Base-by-base conservation (phyloP, 2,113 vertebrate genomes). In the Cyprinodon variegatus region DNA sequence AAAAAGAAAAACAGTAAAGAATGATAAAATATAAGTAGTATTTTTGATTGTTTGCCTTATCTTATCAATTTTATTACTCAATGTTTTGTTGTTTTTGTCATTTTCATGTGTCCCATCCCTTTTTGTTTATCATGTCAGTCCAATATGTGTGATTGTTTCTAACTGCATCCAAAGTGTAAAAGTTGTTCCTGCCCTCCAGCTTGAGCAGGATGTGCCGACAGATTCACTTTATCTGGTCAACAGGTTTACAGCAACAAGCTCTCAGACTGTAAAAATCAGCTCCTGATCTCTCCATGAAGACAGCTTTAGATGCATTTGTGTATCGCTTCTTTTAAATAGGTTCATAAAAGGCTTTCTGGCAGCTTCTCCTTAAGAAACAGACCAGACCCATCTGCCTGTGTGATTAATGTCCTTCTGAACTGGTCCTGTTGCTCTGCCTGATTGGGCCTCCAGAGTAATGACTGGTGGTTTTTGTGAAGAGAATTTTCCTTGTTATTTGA, bases 401-500 rank as follows among this genome's bases (percentile, higher is more conserved):
- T 85, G 82, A 88, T 90, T 89, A 86, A 87, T 79, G 46, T 62
- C 71, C 66, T 59, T n/a, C 45, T 38, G 76, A 83, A 75, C 38
- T 70, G 1, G n/a, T 3, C 8, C 83, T 71, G 69, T 22, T 63
- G 69, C 75, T n/a, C 60, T 41, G 38, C 72, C 72, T 85, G 61
- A 4, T 62, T 67, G 76, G 83, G 81, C 60, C 65, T 0, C 75
- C 53, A 87, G 87, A 91, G 45, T 85, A 86, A 88, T 71, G 79
- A 87, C 78, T 74, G 66, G 45, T 70, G 76, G 50, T 80, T 85
- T 85, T 78, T 70, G 61, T 80, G 68, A 80, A n/a, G 64, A 82
- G 61, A 77, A 81, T 82, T 78, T 85, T 88, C 79, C 72, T 70
- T 84, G 85, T 90, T 70, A 81, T 90, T 82, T 86, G 88, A 92